These are phyloP conservation scores for Pyrochroa serraticornis DNA, from an alignment of 2,888 invertebrate genomes.

Conservation along the genomic window DNA sequence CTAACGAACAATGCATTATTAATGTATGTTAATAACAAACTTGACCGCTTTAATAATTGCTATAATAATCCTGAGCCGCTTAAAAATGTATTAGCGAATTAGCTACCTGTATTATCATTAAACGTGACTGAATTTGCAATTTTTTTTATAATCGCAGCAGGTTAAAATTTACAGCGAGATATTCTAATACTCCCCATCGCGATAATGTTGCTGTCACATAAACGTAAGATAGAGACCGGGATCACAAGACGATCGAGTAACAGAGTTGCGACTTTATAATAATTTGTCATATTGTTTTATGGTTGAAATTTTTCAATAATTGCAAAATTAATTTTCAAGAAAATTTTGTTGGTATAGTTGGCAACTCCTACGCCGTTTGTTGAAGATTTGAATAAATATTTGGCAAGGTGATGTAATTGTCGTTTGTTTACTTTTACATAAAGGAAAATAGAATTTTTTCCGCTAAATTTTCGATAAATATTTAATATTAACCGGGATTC, in stretches of 20 bases:
- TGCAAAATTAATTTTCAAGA: not conserved
- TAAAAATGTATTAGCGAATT: slow-evolving; percentile 11
- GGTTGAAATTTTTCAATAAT: not conserved
- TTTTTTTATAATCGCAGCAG: slow-evolving; percentile 44
- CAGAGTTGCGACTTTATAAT: slow-evolving; percentile 10
- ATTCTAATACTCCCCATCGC: slow-evolving; percentile 35
- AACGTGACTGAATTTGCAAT: slow-evolving; percentile 35
- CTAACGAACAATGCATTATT: slow-evolving; percentile 19
- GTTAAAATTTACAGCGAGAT: slow-evolving; percentile 36
- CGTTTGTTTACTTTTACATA: slow-evolving; percentile 14
- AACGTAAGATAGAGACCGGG: slow-evolving; percentile 22
- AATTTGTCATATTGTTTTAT: slow-evolving; percentile 12
- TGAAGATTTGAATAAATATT: slow-evolving; percentile 23
- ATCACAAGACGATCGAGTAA: slow-evolving; percentile 17
- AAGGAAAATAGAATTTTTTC: slow-evolving; percentile 1
- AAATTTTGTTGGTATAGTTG: not conserved
- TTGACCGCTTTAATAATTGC: not conserved
- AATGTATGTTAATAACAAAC: slow-evolving; percentile 18
- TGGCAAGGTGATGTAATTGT: slow-evolving; percentile 21
- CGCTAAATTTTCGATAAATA: not conserved
- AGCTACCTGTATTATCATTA: slow-evolving; percentile 26
- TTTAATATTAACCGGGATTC: slow-evolving; percentile 6
- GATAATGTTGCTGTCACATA: slow-evolving; percentile 38
- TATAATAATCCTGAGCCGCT: too few species aligned
- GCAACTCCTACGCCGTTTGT: slow-evolving; percentile 13